A percentile compares a stretch with the other conserved stretches of the same genome.
Evolutionary conservation across 1,140 invertebrate species (phyloP).

Genomic region (Drosophila orena): DNA sequence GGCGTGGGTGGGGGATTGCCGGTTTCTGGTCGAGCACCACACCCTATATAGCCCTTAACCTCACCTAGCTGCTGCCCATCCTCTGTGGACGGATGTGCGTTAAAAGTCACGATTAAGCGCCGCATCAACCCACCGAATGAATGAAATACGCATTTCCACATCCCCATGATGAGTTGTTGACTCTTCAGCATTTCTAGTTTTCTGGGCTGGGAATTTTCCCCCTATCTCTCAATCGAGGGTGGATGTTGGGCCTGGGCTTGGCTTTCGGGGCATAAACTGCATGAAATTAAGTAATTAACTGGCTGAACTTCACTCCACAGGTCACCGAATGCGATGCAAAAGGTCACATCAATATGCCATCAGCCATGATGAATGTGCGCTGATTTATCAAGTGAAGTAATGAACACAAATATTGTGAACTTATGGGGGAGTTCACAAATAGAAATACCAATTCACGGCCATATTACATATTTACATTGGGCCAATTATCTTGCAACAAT

Average conservation of each 20-base stretch:
- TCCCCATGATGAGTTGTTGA: constrained; percentile 11
- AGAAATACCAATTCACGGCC: neutral
- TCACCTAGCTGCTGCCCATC: constrained; percentile 34
- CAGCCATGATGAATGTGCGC: constrained; percentile 44
- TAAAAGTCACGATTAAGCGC: constrained; percentile 75
- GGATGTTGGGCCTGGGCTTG: constrained; percentile 46
- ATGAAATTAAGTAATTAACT: constrained; percentile 82
- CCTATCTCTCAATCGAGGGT: constrained; percentile 12
- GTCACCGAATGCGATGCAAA: constrained; percentile 30
- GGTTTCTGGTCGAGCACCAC: constrained; percentile 17
- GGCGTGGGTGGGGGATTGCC: neutral
- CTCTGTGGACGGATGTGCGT: constrained; percentile 41
- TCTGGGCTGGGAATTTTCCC: constrained; percentile 11
- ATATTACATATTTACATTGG: no score
- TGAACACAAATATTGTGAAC: neutral
- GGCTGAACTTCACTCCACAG: constrained; percentile 37
- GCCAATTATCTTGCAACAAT: no score
- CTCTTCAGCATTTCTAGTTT: constrained; percentile 6
- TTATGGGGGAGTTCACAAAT: neutral
- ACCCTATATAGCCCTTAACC: constrained; percentile 45
- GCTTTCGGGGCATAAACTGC: constrained; percentile 68
- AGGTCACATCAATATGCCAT: constrained; percentile 31
- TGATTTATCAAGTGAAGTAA: constrained; percentile 43
- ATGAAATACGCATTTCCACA: constrained; percentile 11
- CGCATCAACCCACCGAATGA: constrained; percentile 30